Evolutionary conservation across 1,140 invertebrate species (phyloP), one percentile per base, ranked within the genome.

Genomic region (Drosophila sp.): DNA sequence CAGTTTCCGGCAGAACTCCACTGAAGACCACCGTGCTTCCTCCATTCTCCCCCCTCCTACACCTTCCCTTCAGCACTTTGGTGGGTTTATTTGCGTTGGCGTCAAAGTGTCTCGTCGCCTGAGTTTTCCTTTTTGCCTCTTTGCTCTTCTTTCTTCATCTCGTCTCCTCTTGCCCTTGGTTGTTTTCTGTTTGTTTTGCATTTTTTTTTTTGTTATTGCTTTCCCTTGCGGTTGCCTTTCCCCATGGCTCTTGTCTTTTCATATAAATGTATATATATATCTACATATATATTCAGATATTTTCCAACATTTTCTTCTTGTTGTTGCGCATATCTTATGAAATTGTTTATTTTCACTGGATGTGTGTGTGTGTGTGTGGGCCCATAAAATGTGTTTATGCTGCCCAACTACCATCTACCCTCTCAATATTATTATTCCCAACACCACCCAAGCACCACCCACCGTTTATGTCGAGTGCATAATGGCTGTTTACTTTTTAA

Each of bases 401-500:
- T 89, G 77, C 66, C 85, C 82, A 79, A 78, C 72, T 83, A 68
- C 77, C 74, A 70, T 77, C 72, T 71, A 80, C 70, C 70, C 76
- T 84, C 84, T 84, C 66, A 72, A 66, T 79, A 80, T 66, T 60
- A 71, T 66, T 74, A 60, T 41, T 7, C 30, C 38, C 47, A 33
- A 11, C 66, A 10, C 4, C 35, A 7, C 25, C 50, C 58, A 58
- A 27, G 33, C 35, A 3, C 60, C 57, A 63, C 64, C 68, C 60
- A 83, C 23, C 85, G 74, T 80, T 90, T 89, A 79, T 78, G 77
- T 85, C 63, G 73, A 89, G 85, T 90, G 76, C 84, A 90, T 89
- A 89, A 89, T 89, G 84, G 84, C 70, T 89, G 84, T 89, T 89
- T 89, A 89, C 84, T 90, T 84, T 76, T 90, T 79, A 84, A 76